Base-by-base conservation (phyloP, 2,888 invertebrate species). In the Drosophila putrida region DNA sequence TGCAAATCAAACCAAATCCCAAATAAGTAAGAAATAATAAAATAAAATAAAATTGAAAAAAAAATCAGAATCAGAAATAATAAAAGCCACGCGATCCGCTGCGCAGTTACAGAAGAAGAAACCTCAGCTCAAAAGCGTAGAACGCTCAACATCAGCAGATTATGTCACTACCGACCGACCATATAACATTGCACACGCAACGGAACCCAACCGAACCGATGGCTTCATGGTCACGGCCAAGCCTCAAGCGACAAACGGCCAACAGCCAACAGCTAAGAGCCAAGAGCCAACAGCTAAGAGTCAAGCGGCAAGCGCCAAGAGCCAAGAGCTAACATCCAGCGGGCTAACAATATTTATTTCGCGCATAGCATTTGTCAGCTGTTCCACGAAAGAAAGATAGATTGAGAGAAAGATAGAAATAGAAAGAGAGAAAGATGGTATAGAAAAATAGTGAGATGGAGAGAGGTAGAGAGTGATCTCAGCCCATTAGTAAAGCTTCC, bases 151-250 rank as follows among this genome's bases (percentile, higher is more conserved):
- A 87, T 83, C 83, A 87, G 87, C 83, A 87, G 83, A 87, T 83
- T 83, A 83, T 83, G 83, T 83, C 83, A 83, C 83, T 61, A 60
- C 64, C 64, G 69, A 60, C 64, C 64, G 69, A 63, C 63, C 70
- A 69, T 75, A 75, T 72, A 75, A 54, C 69, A 82, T 75, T 83
- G 86, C 86, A 82, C 83, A 68, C 80, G 83, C 78, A 61, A 78
- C 78, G 77, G 77, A 76, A 70, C 75, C 73, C 68, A 75, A 50
- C 41, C 69, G 53, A 71, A 68, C 60, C 67, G 76, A 62, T 69
- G 75, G 77, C 80, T 82, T 82, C 83, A 83, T 83, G 83, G 83
- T 83, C 83, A 83, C 79, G 83, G 83, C 85, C 83, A 86, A 68
- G 63, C 50, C 71, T 61, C 59, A 58, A 61, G 70, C 75, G 39